phyloP scores from a whole-genome alignment of 2,113 vertebrate genomes.

The Apteryx mantelli region DNA sequence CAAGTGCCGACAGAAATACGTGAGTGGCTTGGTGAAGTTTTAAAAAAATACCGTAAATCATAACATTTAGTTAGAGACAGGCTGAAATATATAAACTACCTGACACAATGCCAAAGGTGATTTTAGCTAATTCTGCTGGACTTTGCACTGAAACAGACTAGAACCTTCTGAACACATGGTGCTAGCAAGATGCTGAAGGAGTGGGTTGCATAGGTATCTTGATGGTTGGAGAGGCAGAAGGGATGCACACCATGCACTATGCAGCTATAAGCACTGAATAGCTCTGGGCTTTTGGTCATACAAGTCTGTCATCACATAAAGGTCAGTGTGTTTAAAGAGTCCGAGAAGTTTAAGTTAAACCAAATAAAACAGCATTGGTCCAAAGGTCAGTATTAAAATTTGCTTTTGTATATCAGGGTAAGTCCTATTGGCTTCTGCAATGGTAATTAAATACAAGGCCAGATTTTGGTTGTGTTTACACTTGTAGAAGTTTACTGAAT shows the following conservation, averaged over 20 bases:
- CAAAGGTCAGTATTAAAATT: background rate
- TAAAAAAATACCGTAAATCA: background rate
- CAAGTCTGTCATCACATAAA: background rate
- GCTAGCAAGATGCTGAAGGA: fast-evolving
- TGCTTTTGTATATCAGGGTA: fast-evolving
- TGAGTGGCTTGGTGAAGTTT: background rate
- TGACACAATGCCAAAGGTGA: background rate
- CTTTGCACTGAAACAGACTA: background rate
- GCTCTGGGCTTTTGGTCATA: background rate
- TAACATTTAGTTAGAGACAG: background rate
- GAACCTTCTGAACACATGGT: background rate
- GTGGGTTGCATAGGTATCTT: fast-evolving
- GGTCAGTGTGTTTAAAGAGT: background rate
- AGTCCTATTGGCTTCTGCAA: background rate
- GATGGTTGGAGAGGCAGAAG: background rate
- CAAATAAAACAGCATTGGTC: background rate
- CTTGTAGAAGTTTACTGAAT: background rate
- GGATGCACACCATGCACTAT: fast-evolving
- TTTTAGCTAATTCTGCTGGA: background rate
- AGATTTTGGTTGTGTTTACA: background rate
- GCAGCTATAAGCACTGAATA: background rate
- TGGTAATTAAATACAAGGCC: background rate
- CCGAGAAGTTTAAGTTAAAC: background rate
- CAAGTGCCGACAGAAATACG: background rate
- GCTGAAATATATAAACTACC: background rate